Evolutionary conservation across 2,113 vertebrate species (phyloP).

Genomic region (Cyanocitta stelleri): DNA sequence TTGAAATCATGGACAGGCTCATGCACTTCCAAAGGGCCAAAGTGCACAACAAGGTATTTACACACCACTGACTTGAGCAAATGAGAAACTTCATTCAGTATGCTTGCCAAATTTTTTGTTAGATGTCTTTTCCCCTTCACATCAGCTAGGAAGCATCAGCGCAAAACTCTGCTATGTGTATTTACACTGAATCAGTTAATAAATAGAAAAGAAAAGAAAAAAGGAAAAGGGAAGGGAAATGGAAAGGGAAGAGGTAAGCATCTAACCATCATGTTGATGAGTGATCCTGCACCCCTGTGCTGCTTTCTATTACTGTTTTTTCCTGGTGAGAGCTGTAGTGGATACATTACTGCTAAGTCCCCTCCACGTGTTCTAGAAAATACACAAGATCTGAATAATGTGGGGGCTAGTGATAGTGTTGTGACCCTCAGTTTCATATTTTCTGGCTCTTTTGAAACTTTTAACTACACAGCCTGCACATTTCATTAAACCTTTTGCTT

Average conservation of each 20-base stretch:
- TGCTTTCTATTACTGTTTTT: background rate
- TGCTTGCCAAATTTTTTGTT: background rate
- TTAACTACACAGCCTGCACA: background rate
- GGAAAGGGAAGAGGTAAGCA: background rate
- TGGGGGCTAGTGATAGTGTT: background rate
- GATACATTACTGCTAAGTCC: background rate
- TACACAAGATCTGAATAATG: background rate
- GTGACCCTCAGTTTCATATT: background rate
- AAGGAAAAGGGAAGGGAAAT: background rate
- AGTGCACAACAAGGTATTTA: background rate
- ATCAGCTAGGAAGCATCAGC: background rate
- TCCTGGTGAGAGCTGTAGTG: background rate
- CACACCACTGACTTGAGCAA: rapidly evolving
- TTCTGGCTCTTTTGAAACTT: background rate
- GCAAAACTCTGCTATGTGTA: background rate
- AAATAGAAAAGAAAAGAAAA: background rate
- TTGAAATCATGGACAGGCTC: background rate
- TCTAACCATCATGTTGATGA: background rate
- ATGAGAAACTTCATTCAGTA: background rate
- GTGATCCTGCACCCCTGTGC: background rate
- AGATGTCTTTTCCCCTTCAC: background rate
- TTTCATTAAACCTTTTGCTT: conserved; percentile 20
- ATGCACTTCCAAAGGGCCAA: background rate
- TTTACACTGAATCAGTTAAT: background rate
- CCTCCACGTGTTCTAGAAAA: background rate